These are phyloP conservation scores for Pterois miles DNA, from an alignment of 2,797 vertebrate genomes.

Conservation along the genomic window DNA sequence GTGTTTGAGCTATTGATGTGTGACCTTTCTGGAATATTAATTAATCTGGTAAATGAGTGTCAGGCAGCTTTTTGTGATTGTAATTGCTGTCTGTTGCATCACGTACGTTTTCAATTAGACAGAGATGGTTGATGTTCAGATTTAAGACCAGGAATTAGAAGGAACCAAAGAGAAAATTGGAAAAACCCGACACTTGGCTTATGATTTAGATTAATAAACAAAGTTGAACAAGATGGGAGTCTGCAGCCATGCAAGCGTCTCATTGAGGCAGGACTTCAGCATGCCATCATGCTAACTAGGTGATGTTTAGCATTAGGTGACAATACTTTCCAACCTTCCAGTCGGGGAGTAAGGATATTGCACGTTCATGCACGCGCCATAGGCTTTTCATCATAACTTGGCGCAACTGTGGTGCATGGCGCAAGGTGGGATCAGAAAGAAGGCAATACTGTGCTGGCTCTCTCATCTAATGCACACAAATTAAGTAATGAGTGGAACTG, in stretches of 20 bases:
- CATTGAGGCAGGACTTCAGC: background rate
- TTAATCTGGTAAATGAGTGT: constrained; percentile 49
- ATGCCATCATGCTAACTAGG: background rate
- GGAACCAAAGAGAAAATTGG: background rate
- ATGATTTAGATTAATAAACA: background rate
- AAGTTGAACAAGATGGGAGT: background rate
- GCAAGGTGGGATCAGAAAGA: too few species aligned
- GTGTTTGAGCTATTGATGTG: background rate
- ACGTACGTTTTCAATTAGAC: constrained; percentile 47
- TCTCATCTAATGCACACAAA: too few species aligned
- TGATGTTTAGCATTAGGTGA: background rate
- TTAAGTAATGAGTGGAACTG: too few species aligned
- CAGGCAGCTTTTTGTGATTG: constrained; percentile 19
- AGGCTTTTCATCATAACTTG: too few species aligned
- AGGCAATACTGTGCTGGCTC: too few species aligned
- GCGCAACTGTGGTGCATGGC: too few species aligned
- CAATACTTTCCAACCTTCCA: too few species aligned
- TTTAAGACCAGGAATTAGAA: background rate
- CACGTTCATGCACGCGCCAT: too few species aligned
- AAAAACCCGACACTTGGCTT: background rate
- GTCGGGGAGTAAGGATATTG: too few species aligned
- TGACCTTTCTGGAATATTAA: constrained; percentile 51
- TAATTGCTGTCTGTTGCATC: background rate
- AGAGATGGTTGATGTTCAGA: constrained; percentile 21
- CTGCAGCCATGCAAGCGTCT: background rate